These are phyloP conservation scores for Peucedramus taeniatus DNA, from an alignment of 2,113 vertebrate species.

Conservation along the genomic window DNA sequence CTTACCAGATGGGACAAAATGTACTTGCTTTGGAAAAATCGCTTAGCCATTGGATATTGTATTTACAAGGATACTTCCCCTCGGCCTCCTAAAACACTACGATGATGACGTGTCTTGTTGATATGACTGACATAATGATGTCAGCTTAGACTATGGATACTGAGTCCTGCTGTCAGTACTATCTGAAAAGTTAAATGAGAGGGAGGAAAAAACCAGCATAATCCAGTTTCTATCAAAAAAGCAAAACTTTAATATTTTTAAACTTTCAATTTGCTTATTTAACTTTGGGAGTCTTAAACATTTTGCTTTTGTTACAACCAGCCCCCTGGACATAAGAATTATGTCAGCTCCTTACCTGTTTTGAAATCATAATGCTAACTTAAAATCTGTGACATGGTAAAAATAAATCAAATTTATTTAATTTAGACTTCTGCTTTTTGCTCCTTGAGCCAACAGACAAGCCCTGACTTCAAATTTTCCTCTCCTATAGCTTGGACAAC, in stretches of 20 bases:
- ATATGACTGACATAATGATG: neutral
- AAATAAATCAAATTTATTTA: neutral
- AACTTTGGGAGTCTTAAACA: neutral
- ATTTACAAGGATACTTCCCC: neutral
- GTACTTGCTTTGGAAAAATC: neutral
- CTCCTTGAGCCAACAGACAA: neutral
- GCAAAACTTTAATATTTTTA: neutral
- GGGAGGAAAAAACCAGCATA: neutral
- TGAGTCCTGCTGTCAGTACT: neutral
- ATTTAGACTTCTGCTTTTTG: neutral
- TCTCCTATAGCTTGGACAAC: neutral
- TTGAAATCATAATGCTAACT: neutral
- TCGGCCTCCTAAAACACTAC: neutral
- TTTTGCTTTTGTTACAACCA: neutral
- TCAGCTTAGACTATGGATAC: neutral
- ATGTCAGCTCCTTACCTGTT: neutral
- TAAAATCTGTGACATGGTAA: neutral
- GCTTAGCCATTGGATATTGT: neutral
- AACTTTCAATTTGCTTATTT: neutral
- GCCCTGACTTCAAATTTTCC: neutral
- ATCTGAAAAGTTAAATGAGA: neutral
- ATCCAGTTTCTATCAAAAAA: neutral
- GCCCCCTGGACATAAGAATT: neutral
- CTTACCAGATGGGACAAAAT: neutral
- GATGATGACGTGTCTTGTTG: accelerated